A percentile compares a stretch with the other conserved stretches of the same genome.
Conservation (phyloP, 2,113 vertebrate genomes). For the Solea senegalensis region DNA sequence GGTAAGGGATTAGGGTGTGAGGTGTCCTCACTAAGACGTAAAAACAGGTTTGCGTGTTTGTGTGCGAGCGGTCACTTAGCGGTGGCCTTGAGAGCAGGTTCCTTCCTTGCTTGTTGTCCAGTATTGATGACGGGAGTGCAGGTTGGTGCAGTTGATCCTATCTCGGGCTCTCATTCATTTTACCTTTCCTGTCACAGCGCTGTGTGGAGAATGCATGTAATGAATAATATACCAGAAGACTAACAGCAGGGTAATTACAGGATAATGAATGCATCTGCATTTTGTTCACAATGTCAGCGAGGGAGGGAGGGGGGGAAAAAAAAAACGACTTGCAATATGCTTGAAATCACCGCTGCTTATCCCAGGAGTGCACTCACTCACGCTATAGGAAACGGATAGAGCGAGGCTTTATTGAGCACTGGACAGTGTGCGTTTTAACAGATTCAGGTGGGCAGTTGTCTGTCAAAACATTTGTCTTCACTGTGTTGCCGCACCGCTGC, state of each 20-base stretch:
- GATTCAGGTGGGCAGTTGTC: slow-evolving; percentile 31
- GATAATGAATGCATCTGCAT: slow-evolving; percentile 84
- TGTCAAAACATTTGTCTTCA: slow-evolving; percentile 42
- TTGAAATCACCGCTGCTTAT: slow-evolving; percentile 58
- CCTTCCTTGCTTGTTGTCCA: slow-evolving; percentile 51
- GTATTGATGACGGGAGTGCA: slow-evolving; percentile 72
- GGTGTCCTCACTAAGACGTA: no score
- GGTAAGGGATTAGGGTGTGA: no score
- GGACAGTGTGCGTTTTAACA: slow-evolving; percentile 34
- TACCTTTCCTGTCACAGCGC: slow-evolving; percentile 75
- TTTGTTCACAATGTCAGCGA: slow-evolving; percentile 77
- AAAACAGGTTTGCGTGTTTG: background rate
- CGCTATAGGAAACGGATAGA: slow-evolving; percentile 34
- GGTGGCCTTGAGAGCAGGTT: slow-evolving; percentile 74
- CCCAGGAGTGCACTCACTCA: slow-evolving; percentile 54
- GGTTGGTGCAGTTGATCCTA: slow-evolving; percentile 59
- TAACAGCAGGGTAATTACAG: slow-evolving; percentile 83
- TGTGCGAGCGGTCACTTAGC: slow-evolving; percentile 54
- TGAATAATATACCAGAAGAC: slow-evolving; percentile 80
- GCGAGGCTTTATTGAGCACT: background rate
- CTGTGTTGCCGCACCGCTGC: background rate
- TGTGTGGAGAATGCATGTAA: slow-evolving; percentile 70
- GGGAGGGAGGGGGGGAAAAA: background rate
- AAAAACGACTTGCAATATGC: slow-evolving; percentile 40
- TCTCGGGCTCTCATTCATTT: slow-evolving; percentile 73